Base-by-base conservation (phyloP, 2,113 vertebrate genomes). In the Rhinoptilus africanus region DNA sequence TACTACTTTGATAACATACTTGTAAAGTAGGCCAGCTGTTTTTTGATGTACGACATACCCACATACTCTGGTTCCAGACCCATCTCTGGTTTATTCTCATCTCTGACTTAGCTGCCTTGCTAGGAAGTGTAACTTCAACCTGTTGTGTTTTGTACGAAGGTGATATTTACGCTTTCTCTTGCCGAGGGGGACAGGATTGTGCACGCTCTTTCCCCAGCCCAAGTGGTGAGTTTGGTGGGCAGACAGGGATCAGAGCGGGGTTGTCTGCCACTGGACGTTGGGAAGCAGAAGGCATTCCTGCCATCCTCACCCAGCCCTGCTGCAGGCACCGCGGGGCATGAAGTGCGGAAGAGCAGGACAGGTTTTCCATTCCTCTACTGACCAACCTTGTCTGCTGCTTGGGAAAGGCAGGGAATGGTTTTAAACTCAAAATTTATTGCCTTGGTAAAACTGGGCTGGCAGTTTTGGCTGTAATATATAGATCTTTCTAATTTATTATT, bases 141-240 rank as follows among this genome's bases (percentile, higher is more conserved):
- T 28, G 0, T 6, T 0, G 7, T 0, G 30, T 2, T 30, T 1
- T 18, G 24, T 5, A 1, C 3, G 15, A 4, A 23, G 53, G 34
- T 19, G 47, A 0, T 13, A 1, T 10, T 27, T 8, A 4, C 0
- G 0, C 20, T 34, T 28, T 3, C 19, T 35, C 27, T 12, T n/a
- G 47, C 91, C 15, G 1, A 4, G 63, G 14, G 14, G 51, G 10
- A 24, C 24, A 1, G 75, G 43, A 2, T 1, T n/a, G 53, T 43
- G 0, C 15, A 0, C 7, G 1, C n/a, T 41, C 20, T 30, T 15
- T 7, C 22, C 3, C 2, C 37, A 24, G 72, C 59, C 41, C 4
- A 1, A 24, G 12, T 23, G 24, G 5, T 53, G 1, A 2, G 9
- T 11, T 27, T 62, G 69, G 32, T 20, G 2, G 14, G 75, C 63